These are phyloP conservation scores for Motacilla tschutschensis DNA, from an alignment of 2,113 vertebrate genomes.

Conservation along the genomic window DNA sequence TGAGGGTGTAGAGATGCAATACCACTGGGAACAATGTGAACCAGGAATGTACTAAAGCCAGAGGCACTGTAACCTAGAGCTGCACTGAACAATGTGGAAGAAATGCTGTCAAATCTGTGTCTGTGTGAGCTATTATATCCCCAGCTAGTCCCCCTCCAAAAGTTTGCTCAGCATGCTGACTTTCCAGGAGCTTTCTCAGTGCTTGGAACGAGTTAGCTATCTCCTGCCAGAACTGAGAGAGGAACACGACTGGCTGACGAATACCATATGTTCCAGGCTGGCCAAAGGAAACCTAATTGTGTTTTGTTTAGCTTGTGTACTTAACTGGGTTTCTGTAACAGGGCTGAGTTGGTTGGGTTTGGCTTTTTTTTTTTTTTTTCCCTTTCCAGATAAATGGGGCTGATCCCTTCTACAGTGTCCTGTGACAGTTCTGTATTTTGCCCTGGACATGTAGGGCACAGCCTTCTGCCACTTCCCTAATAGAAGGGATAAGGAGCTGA, in stretches of 20 bases:
- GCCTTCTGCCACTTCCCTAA: neutral
- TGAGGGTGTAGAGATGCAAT: neutral
- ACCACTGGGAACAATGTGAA: slow-evolving; percentile 2
- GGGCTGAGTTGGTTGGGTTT: neutral
- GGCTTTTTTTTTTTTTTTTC: neutral
- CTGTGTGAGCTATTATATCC: slow-evolving; percentile 50
- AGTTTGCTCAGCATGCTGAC: slow-evolving; percentile 65
- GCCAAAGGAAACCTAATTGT: slow-evolving; percentile 62
- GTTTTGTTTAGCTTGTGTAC: slow-evolving; percentile 58
- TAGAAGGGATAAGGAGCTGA: neutral
- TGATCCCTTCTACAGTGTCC: neutral
- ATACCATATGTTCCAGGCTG: slow-evolving; percentile 65
- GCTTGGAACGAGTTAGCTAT: slow-evolving; percentile 58
- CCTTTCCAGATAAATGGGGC: neutral
- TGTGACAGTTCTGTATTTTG: neutral
- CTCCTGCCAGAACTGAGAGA: slow-evolving; percentile 52
- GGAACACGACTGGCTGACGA: slow-evolving; percentile 58
- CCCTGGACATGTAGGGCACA: neutral
- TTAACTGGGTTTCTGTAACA: slow-evolving; percentile 51
- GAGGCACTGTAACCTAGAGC: slow-evolving; percentile 43
- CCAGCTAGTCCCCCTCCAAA: slow-evolving; percentile 41
- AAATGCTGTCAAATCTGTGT: slow-evolving; percentile 49
- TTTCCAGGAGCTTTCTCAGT: slow-evolving; percentile 65
- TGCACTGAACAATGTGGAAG: slow-evolving; percentile 31
- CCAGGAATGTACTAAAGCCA: slow-evolving; percentile 4